Evolutionary conservation across 2,888 invertebrate species (phyloP).

Genomic region (Catocala nupta): DNA sequence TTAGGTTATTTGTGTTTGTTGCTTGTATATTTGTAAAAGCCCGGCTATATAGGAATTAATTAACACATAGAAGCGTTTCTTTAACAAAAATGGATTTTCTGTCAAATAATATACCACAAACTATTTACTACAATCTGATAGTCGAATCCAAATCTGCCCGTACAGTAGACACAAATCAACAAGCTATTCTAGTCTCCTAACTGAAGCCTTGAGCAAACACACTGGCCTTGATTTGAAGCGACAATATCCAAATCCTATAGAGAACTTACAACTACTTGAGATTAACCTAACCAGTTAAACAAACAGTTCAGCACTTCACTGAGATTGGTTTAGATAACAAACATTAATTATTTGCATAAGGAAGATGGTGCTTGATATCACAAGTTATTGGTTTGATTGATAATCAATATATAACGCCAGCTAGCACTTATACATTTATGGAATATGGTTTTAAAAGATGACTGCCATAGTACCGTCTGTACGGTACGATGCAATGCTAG

Average conservation of each 20-base stretch:
- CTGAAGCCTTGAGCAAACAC: conserved; percentile 37
- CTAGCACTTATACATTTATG: no score
- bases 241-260: conserved; percentile 46
- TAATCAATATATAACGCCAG: no score
- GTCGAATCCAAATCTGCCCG: no score
- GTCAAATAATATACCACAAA: background rate
- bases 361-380: background rate
- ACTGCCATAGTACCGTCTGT: no score
- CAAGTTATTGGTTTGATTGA: no score
- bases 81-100: no score
- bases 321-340: conserved; percentile 6
- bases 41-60: no score
- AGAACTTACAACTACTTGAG: conserved; percentile 42
- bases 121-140: background rate
- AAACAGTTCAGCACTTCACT: conserved; percentile 10
- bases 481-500: no score
- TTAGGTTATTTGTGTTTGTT: no score
- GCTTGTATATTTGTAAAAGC: no score
- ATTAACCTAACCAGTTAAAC: conserved; percentile 13
- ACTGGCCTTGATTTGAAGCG: conserved; percentile 36
- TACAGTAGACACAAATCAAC: conserved; percentile 33
- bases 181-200: conserved; percentile 26
- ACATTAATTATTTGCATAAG: background rate
- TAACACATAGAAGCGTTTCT: no score
- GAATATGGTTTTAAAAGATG: no score